phyloP scores from a whole-genome alignment of 2,888 invertebrate species.

The Noctua pronuba region DNA sequence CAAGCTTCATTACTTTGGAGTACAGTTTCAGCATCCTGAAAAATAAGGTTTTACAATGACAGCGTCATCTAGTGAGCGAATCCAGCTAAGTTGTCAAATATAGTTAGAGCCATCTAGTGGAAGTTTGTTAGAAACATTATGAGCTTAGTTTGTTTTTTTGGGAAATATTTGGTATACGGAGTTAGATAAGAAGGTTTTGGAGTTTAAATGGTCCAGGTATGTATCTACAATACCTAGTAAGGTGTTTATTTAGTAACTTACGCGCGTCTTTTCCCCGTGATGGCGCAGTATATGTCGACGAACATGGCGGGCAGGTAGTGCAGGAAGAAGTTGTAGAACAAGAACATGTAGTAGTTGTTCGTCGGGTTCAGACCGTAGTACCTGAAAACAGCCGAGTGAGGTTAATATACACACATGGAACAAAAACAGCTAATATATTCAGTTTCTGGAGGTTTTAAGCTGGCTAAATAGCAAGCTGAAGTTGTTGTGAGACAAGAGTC shows the following conservation, averaged over 20 bases:
- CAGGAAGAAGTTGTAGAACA: constrained; percentile 92
- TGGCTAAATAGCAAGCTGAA: background rate
- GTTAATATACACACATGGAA: too few species aligned
- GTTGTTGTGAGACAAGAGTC: background rate
- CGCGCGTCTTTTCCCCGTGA: constrained; percentile 91
- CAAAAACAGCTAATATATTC: too few species aligned
- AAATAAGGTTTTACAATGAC: constrained; percentile 26
- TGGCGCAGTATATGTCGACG: constrained; percentile 88
- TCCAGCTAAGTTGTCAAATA: background rate
- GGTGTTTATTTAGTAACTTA: constrained; percentile 77
- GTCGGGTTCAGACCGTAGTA: constrained; percentile 92
- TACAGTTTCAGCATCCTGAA: constrained; percentile 94
- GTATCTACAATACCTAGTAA: background rate
- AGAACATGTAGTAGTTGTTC: constrained; percentile 89
- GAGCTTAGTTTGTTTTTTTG: background rate
- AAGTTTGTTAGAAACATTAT: background rate
- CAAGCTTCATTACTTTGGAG: constrained; percentile 93
- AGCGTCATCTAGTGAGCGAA: background rate
- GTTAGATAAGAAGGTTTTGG: background rate
- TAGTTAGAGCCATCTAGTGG: background rate
- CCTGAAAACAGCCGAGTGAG: constrained; percentile 79
- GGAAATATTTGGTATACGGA: background rate
- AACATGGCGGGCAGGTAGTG: constrained; percentile 92
- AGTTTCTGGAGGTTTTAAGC: background rate
- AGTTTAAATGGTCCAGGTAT: background rate